Conservation (phyloP, 2,888 invertebrate species). For the Seladonia tumulorum region DNA sequence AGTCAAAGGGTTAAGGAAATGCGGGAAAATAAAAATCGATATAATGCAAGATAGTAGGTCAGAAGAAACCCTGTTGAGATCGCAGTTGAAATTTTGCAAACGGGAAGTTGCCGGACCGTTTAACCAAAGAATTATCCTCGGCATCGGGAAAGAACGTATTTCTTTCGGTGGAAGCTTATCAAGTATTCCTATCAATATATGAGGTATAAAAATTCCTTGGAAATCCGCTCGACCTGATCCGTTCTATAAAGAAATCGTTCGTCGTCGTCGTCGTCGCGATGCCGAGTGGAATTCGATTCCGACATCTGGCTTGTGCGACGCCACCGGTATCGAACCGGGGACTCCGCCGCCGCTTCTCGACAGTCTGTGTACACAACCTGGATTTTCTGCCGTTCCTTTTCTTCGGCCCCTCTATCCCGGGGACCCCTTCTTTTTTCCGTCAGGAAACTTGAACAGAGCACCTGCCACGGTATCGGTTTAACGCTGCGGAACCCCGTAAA, state of each 20-base stretch:
- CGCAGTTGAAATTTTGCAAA: background rate
- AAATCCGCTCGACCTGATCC: conserved; percentile 52
- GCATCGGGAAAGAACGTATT: background rate
- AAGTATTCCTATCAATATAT: background rate
- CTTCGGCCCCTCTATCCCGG: conserved; percentile 9
- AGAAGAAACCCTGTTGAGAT: background rate
- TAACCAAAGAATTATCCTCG: conserved; percentile 5
- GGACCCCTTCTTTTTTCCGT: background rate
- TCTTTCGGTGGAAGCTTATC: background rate
- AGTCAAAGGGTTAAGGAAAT: background rate
- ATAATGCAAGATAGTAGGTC: background rate
- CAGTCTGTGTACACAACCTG: conserved; percentile 62
- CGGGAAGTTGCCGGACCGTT: background rate
- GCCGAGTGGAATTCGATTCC: conserved; percentile 63
- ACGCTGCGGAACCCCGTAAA: conserved; percentile 64
- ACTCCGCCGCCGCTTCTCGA: conserved; percentile 33
- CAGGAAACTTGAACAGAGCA: conserved; percentile 41
- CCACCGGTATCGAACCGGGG: conserved; percentile 52
- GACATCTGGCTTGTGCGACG: conserved; percentile 58
- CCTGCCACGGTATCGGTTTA: conserved; percentile 67
- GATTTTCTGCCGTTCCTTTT: conserved; percentile 54
- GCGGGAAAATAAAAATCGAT: background rate
- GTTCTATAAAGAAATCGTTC: conserved; percentile 63
- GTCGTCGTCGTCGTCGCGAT: conserved; percentile 34
- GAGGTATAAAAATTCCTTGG: conserved; percentile 32